phyloP scores from a whole-genome alignment of 2,797 vertebrate genomes.

The Siniperca obscura region DNA sequence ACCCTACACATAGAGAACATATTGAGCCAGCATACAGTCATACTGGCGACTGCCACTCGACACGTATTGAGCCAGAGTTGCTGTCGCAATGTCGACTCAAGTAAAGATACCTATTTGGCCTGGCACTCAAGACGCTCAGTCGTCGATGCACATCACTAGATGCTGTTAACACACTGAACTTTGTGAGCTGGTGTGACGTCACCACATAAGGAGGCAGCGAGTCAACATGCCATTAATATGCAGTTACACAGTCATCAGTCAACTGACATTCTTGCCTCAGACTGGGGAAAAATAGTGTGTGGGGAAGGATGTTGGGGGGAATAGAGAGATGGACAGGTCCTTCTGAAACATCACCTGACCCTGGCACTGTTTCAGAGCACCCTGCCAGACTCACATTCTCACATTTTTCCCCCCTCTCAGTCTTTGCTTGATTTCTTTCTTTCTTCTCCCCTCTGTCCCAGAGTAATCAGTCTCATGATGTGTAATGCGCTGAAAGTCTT shows the following conservation, averaged over 20 bases:
- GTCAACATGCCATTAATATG: constrained; percentile 53
- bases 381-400: constrained; percentile 74
- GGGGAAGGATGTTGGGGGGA: constrained; percentile 12
- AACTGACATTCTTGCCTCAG: constrained; percentile 15
- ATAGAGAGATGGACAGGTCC: constrained; percentile 45
- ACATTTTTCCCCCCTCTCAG: constrained; percentile 33
- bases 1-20: constrained; percentile 37
- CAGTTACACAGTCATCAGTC: constrained; percentile 54
- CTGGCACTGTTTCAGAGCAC: constrained; percentile 77
- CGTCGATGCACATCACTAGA: constrained; percentile 28
- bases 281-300: constrained; percentile 20
- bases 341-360: constrained; percentile 81
- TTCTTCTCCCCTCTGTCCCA: constrained; percentile 71
- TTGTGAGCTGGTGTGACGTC: constrained; percentile 49
- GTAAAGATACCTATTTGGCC: constrained; percentile 33
- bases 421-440: constrained; percentile 64
- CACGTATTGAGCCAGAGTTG: constrained; percentile 41
- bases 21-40: constrained; percentile 34
- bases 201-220: constrained; percentile 38
- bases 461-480: constrained; percentile 86
- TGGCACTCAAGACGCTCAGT: constrained; percentile 26
- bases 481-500: constrained; percentile 82
- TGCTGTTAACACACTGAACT: constrained; percentile 54
- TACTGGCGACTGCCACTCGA: constrained; percentile 34
- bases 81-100: constrained; percentile 31